Evolutionary conservation across 92 coral and sea anemone species (phyloP).

Genomic region (Metridium senile): DNA sequence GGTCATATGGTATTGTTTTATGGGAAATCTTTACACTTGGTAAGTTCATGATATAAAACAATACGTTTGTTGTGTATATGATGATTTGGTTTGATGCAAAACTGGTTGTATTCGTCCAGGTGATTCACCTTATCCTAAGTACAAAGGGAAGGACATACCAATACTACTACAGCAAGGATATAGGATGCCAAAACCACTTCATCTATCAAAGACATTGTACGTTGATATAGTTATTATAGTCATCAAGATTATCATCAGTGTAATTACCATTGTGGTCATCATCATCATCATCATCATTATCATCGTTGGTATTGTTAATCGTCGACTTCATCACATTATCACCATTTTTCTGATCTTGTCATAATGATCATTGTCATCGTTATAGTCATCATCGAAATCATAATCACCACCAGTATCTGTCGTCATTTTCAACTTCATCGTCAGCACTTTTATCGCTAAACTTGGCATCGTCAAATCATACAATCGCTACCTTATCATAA

Average conservation of each 20-base stretch:
- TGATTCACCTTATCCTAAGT: constrained; percentile 39
- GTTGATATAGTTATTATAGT: too few species aligned
- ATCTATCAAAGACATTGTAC: constrained; percentile 31
- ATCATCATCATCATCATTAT: background rate
- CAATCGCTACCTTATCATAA: too few species aligned
- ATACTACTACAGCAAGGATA: constrained; percentile 28
- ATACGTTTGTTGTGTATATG: background rate
- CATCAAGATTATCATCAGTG: background rate
- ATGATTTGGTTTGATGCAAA: background rate
- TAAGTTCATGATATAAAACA: background rate
- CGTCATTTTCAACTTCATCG: too few species aligned
- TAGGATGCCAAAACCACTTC: constrained; percentile 46
- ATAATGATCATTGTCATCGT: too few species aligned
- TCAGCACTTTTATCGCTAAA: too few species aligned
- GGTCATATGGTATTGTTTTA: constrained; percentile 33
- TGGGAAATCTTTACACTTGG: constrained; percentile 35
- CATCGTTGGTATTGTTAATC: too few species aligned
- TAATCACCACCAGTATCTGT: too few species aligned
- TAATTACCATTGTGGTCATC: background rate
- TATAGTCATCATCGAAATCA: too few species aligned
- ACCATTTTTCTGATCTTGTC: too few species aligned
- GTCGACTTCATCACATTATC: too few species aligned
- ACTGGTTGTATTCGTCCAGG: background rate
- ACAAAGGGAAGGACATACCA: constrained; percentile 30
- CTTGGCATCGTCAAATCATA: too few species aligned